These are phyloP conservation scores for Dallia pectoralis DNA, from an alignment of 2,797 vertebrate genomes.

Conservation along the genomic window DNA sequence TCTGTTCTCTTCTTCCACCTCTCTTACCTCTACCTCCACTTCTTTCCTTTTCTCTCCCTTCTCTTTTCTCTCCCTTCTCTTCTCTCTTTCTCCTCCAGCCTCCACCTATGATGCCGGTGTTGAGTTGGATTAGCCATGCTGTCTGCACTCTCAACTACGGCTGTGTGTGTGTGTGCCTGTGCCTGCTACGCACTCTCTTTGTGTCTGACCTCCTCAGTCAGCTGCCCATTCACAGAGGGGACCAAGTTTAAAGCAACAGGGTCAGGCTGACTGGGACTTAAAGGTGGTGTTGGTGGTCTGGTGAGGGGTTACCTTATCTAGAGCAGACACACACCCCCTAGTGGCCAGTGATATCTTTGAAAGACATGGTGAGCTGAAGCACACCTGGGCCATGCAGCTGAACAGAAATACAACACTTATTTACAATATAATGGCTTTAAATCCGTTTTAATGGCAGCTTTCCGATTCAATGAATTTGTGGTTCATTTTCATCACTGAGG, in stretches of 20 bases:
- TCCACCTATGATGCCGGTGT: not conserved
- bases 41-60: constrained; percentile 18
- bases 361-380: not conserved
- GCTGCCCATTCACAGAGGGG: not conserved
- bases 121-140: not conserved
- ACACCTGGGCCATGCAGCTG: too few relatives aligned
- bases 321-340: not conserved
- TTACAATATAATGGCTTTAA: too few relatives aligned
- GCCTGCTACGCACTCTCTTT: not conserved
- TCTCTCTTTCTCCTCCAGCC: not conserved
- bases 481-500: not conserved
- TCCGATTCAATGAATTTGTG: not conserved
- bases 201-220: not conserved
- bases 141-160: not conserved
- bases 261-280: not conserved
- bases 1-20: too few relatives aligned
- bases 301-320: not conserved
- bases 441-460: not conserved
- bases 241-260: not conserved
- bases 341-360: not conserved
- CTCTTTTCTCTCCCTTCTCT: not conserved
- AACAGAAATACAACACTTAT: too few relatives aligned
- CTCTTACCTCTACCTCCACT: too few relatives aligned
- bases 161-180: constrained; percentile 15
- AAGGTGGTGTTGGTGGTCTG: not conserved